Conservation (phyloP, 2,888 invertebrate genomes). For the Limenitis camilla region DNA sequence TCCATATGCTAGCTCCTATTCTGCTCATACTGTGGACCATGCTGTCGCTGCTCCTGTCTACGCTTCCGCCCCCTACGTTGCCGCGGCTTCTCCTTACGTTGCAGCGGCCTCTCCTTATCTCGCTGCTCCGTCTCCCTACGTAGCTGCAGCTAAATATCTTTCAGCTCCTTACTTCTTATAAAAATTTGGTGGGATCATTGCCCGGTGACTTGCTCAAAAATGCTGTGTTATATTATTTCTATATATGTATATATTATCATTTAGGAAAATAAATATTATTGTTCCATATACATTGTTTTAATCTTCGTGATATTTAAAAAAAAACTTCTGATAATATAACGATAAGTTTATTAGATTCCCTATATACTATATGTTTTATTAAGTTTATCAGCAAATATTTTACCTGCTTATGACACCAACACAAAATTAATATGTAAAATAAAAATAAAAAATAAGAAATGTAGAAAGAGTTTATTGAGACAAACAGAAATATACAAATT, state of each 20-base stretch:
- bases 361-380: too few relatives aligned
- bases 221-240: conserved; percentile 31
- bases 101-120: too few relatives aligned
- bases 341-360: too few relatives aligned
- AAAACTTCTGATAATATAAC: too few relatives aligned
- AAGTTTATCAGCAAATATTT: too few relatives aligned
- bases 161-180: conserved; percentile 55
- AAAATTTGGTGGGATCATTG: conserved; percentile 64
- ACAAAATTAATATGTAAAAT: too few relatives aligned
- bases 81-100: too few relatives aligned
- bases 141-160: conserved; percentile 41
- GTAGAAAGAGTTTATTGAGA: neutral
- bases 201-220: conserved; percentile 67
- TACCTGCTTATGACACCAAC: too few relatives aligned
- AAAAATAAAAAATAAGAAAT: neutral
- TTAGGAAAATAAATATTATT: conserved; percentile 7
- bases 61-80: conserved; percentile 47
- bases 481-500: neutral
- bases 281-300: neutral
- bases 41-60: conserved; percentile 36
- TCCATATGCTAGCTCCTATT: conserved; percentile 84
- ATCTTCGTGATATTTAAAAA: neutral
- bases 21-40: conserved; percentile 83
- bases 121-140: too few relatives aligned
- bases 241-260: conserved; percentile 24